A percentile compares a stretch with the other conserved stretches of the same genome.
Evolutionary conservation across 2,113 vertebrate genomes (phyloP).

Genomic region (Ceuthmochares aereus): DNA sequence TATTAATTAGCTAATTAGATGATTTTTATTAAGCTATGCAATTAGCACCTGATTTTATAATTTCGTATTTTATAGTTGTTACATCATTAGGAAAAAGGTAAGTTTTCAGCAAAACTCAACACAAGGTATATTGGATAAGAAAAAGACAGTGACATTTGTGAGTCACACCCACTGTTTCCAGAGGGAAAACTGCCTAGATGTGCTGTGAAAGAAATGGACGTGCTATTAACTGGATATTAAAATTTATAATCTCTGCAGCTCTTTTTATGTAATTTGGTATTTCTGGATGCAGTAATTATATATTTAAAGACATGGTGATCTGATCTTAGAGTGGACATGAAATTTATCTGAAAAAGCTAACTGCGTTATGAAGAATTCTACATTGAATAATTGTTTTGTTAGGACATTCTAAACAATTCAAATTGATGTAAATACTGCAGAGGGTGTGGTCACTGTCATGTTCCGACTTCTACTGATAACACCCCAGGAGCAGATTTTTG

Average conservation of each 20-base stretch:
- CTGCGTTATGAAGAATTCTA: not conserved
- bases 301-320: not conserved
- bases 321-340: not conserved
- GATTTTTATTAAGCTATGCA: not conserved
- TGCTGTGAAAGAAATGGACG: not conserved
- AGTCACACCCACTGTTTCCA: not conserved
- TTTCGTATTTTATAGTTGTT: conserved; percentile 2
- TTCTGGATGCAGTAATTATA: not conserved
- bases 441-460: not conserved
- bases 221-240: conserved; percentile 27
- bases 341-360: not conserved
- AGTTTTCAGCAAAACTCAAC: not conserved
- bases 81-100: conserved; percentile 3
- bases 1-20: conserved; percentile 30
- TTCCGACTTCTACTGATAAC: not conserved
- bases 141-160: not conserved
- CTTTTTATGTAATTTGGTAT: not conserved
- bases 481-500: not conserved
- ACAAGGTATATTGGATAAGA: not conserved
- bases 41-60: conserved; percentile 38
- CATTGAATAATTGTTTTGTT: not conserved
- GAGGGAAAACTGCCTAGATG: not conserved
- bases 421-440: not conserved
- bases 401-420: not conserved
- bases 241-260: not conserved